A percentile compares a stretch with the other conserved stretches of the same genome.
These are phyloP conservation scores for Lepus oiostolus DNA, from an alignment of 2,797 vertebrate species.

Conservation along the genomic window DNA sequence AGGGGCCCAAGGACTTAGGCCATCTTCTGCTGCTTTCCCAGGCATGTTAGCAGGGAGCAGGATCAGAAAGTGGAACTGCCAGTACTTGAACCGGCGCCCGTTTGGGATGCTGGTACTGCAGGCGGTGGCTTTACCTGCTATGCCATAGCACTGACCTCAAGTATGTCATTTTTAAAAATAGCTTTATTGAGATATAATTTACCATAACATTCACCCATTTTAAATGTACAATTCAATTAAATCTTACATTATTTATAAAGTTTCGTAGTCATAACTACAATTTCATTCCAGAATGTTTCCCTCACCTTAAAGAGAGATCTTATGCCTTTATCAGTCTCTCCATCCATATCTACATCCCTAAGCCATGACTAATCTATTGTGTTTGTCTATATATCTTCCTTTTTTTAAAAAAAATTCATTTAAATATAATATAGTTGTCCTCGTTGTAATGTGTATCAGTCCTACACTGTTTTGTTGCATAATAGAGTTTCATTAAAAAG, in stretches of 20 bases:
- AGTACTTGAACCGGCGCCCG: too few species aligned
- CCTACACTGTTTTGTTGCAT: neutral
- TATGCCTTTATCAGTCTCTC: neutral
- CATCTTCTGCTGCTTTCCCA: too few species aligned
- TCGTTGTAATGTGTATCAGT: neutral
- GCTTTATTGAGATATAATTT: conserved; percentile 6
- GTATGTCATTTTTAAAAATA: neutral
- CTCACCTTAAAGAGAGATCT: neutral
- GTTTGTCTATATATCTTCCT: neutral
- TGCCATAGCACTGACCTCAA: neutral
- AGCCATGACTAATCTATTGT: neutral
- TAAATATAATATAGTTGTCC: neutral
- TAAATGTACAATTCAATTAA: neutral
- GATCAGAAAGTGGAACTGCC: too few species aligned
- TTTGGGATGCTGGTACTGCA: too few species aligned
- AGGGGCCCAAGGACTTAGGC: too few species aligned
- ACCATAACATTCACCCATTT: neutral
- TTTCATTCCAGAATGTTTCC: neutral
- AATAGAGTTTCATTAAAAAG: neutral
- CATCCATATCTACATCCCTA: neutral
- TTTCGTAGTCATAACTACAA: neutral
- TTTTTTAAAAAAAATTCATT: neutral
- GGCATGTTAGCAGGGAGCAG: too few species aligned
- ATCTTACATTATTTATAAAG: neutral
- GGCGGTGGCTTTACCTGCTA: too few species aligned